A percentile compares a stretch with the other conserved stretches of the same genome.
Evolutionary conservation across 2,888 invertebrate species (phyloP).

Genomic region (Noctua fimbriata): DNA sequence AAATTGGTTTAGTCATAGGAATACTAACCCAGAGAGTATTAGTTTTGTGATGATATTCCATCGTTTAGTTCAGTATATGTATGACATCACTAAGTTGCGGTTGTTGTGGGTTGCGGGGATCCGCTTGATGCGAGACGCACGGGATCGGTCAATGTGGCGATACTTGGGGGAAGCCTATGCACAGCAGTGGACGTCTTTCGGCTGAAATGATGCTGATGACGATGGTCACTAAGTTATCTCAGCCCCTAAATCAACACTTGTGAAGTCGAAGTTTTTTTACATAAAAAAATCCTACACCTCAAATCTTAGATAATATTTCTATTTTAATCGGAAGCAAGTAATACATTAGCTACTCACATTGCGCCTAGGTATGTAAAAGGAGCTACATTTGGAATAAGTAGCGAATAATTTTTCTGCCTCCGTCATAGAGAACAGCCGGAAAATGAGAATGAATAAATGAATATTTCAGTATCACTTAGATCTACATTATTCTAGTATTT

Average conservation of each 20-base stretch:
- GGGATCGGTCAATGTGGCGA: too few species aligned
- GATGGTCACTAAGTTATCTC: constrained; percentile 2
- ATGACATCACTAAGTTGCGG: neutral
- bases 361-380: constrained; percentile 62
- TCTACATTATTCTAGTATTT: constrained; percentile 65
- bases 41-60: neutral
- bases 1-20: neutral
- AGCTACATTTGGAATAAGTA: constrained; percentile 67
- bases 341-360: constrained; percentile 50
- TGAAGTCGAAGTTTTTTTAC: neutral
- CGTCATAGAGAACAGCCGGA: constrained; percentile 67
- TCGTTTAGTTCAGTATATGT: neutral
- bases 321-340: constrained; percentile 51
- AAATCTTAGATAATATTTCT: constrained; percentile 20
- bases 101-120: too few species aligned
- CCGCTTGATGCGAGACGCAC: too few species aligned
- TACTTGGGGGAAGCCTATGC: too few species aligned
- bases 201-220: too few species aligned
- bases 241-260: neutral
- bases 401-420: constrained; percentile 70
- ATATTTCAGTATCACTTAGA: constrained; percentile 67
- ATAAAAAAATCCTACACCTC: neutral
- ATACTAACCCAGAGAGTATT: neutral
- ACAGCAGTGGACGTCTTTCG: too few species aligned
- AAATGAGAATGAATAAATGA: constrained; percentile 72